Percentiles rank a stretch among this genome's conserved stretches.
phyloP scores from a whole-genome alignment of 2,797 vertebrate species.

The Potorous gilbertii region DNA sequence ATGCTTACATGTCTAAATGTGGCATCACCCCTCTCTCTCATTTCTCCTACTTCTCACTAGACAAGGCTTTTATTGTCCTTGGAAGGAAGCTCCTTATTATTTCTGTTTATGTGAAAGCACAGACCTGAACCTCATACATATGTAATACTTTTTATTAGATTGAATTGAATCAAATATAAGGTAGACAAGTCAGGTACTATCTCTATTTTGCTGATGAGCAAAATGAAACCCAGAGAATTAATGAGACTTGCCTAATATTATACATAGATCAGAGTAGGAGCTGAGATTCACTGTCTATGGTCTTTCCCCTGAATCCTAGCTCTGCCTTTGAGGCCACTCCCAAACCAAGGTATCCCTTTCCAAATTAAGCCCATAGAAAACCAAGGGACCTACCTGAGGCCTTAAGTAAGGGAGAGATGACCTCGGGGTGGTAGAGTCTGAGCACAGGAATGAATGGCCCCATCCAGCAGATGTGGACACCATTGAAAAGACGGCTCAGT shows the following conservation, averaged over 20 bases:
- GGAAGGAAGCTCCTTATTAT: neutral
- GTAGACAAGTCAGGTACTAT: neutral
- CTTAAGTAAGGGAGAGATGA: slow-evolving; percentile 51
- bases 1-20: neutral
- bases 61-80: neutral
- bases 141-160: neutral
- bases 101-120: neutral
- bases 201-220: neutral
- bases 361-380: neutral
- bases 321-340: neutral
- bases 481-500: slow-evolving; percentile 5
- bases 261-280: neutral
- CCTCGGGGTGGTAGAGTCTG: slow-evolving; percentile 52
- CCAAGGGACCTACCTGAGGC: slow-evolving; percentile 41
- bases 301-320: neutral
- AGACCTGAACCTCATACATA: neutral
- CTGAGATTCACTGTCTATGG: neutral
- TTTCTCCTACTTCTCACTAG: neutral
- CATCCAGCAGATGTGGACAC: slow-evolving; percentile 58
- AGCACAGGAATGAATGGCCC: slow-evolving; percentile 57
- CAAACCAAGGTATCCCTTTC: neutral
- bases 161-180: neutral
- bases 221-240: neutral
- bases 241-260: neutral
- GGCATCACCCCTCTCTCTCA: neutral